These are phyloP conservation scores for Petrocephalus microphthalmus DNA, from an alignment of 2,113 vertebrate species.

Conservation along the genomic window DNA sequence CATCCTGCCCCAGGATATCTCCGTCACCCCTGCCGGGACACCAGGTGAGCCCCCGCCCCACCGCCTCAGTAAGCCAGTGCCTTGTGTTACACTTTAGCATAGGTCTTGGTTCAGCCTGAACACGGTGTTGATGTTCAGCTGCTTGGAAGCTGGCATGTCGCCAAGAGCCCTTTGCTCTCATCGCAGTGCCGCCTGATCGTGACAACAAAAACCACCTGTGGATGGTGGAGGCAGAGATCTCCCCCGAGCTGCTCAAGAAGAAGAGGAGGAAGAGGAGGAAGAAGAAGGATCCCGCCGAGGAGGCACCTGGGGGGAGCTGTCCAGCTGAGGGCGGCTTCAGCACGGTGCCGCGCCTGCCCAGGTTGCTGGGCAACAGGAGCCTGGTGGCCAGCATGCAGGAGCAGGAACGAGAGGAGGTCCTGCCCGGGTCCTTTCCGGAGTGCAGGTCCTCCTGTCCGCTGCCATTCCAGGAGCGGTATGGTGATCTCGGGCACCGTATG, in stretches of 20 bases:
- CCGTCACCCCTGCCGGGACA: slow-evolving; percentile 82
- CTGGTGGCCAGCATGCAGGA: slow-evolving; percentile 64
- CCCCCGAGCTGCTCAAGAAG: slow-evolving; percentile 78
- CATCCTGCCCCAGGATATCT: slow-evolving; percentile 92
- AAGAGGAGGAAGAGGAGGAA: slow-evolving; percentile 76
- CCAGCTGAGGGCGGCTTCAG: slow-evolving; percentile 53
- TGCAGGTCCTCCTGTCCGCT: slow-evolving; percentile 35
- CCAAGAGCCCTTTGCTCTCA: not conserved
- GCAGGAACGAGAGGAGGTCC: slow-evolving; percentile 54
- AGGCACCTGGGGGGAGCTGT: slow-evolving; percentile 28
- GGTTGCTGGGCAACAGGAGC: slow-evolving; percentile 71
- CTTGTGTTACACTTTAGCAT: not conserved
- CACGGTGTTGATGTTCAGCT: not conserved
- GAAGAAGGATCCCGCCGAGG: slow-evolving; percentile 58
- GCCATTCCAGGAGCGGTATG: slow-evolving; percentile 40
- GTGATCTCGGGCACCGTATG: slow-evolving; percentile 29
- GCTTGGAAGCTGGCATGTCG: not conserved
- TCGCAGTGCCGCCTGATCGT: slow-evolving; percentile 75
- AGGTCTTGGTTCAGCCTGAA: not conserved
- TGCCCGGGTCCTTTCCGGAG: slow-evolving; percentile 56
- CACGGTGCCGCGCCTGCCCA: slow-evolving; percentile 74
- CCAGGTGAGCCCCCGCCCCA: slow-evolving; percentile 64
- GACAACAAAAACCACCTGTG: slow-evolving; percentile 76
- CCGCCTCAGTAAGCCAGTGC: not conserved
- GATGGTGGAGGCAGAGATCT: slow-evolving; percentile 82